Evolutionary conservation across 2,888 invertebrate species (phyloP), one percentile per base, ranked within the genome.

Genomic region (Hetaerina titia): DNA sequence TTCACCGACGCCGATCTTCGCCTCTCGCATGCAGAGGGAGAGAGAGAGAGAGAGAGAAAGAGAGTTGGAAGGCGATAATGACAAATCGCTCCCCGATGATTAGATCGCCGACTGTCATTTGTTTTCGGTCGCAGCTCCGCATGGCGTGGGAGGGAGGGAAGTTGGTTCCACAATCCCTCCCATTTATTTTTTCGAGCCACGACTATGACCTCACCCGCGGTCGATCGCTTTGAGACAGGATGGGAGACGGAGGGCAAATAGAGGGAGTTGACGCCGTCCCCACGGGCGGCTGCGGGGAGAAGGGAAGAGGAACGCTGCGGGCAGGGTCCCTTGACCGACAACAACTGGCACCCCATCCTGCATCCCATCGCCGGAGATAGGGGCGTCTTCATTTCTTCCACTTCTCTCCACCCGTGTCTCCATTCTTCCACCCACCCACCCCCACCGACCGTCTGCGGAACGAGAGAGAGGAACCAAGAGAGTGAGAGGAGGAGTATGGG

Each of bases 201-300:
- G 90, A 90, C 90, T 90, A 90, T 90, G 90, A 90, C 90, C 90
- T 90, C 90, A 90, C 90, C 64, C 64, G 90, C 90, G 45, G 60
- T 63, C 56, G 90, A 45, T 64, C 64, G 45, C 90, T 90, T 90
- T 90, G 90, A 45, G 90, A 90, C 64, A 90, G 90, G 90, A 69
- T 90, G 64, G 81, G 81, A 31, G 81, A 81, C 31, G n/a, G 81
- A 8, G 31, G 15, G 8, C 22, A n/a, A 69, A 5, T 17, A n/a
- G 81, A 0, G 11, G 81, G 11, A 69, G 69, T 69, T 22, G 19
- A 31, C 81, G 19, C 31, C 81, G 11, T 45, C 45, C 31, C 19
- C 31, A 31, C 5, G 31, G 25, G 69, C 45, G 25, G 13, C 31
- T 31, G 81, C 45, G 45, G 45, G 45, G 45, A 45, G 45, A 45